Evolutionary conservation across 2,888 invertebrate genomes (phyloP), one percentile per base, ranked within the genome.

Genomic region (Petrolisthes manimaculis): DNA sequence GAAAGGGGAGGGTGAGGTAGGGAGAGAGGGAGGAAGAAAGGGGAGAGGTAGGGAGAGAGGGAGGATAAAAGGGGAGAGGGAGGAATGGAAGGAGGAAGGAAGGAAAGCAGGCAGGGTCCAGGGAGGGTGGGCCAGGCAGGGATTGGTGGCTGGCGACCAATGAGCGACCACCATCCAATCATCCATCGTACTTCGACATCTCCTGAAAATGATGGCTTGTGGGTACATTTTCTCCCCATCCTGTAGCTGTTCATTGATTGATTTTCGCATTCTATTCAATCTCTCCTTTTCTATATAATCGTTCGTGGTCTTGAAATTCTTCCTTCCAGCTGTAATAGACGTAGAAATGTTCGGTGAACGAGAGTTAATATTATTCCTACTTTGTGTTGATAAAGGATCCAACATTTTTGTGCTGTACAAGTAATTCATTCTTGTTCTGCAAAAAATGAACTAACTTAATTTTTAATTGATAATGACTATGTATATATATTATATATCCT

Each of bases 111-210:
- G 71, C 61, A 54, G 71, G 71, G 5, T n/a, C 18, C 5, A 51
- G 54, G 79, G 82, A 69, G 77, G 75, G 56, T 61, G n/a, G 5
- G 71, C 18, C 12, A 18, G 24, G 53, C 78, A 75, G 79, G 78
- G 83, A 79, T 87, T 83, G 87, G 87, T 79, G 87, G 74, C 54
- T 69, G 74, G 51, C 71, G 69, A 67, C 87, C 87, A 87, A 87
- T 87, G 83, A 56, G 83, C 37, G 87, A 69, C 54, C 79, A 51
- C 83, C 87, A 3, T 75, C 4, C 83, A 55, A 9, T 80, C 87
- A 87, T 87, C 75, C 78, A 79, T 87, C 87, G 83, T 87, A n/a
- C 79, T 83, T 69, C 54, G 83, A 83, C 87, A 61, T 71, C 18
- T n/a, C 74, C 12, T 56, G 75, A 77, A 86, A 86, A 86, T 53